Percentiles rank a stretch among this genome's conserved stretches.
Evolutionary conservation across 2,888 invertebrate genomes (phyloP).

Genomic region (Pemphredon lugubris): DNA sequence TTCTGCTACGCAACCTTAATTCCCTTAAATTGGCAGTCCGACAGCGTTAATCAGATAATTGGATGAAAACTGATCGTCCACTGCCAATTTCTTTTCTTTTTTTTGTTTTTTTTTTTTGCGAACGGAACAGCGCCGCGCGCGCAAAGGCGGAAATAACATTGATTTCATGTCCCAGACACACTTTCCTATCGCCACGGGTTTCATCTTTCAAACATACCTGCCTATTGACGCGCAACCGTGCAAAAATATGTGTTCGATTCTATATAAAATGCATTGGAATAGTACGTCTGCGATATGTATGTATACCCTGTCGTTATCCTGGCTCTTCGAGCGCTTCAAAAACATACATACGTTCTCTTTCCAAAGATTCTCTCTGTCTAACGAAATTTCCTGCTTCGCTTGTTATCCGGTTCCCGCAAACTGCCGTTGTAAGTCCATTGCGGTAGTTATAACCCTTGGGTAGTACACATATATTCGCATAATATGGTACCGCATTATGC

Average conservation of each 20-base stretch:
- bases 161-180: constrained; percentile 53
- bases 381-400: constrained; percentile 9
- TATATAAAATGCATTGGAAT: constrained; percentile 30
- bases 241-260: constrained; percentile 12
- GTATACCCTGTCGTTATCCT: constrained; percentile 13
- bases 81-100: constrained; percentile 23
- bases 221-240: constrained; percentile 7
- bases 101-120: too few species aligned
- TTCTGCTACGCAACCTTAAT: not conserved
- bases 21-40: not conserved
- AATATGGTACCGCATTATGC: constrained; percentile 35
- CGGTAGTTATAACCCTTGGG: constrained; percentile 39
- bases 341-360: constrained; percentile 2
- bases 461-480: constrained; percentile 28
- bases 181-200: constrained; percentile 48
- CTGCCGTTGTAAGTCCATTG: constrained; percentile 11
- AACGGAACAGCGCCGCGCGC: not conserved
- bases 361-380: not conserved
- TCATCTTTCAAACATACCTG: constrained; percentile 50
- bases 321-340: constrained; percentile 1
- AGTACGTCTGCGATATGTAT: constrained; percentile 35
- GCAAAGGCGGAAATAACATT: constrained; percentile 47
- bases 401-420: not conserved
- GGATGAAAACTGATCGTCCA: constrained; percentile 3
- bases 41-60: not conserved